Evolutionary conservation across 2,797 vertebrate species (phyloP), one percentile per base, ranked within the genome.

Genomic region (Varecia variegata): DNA sequence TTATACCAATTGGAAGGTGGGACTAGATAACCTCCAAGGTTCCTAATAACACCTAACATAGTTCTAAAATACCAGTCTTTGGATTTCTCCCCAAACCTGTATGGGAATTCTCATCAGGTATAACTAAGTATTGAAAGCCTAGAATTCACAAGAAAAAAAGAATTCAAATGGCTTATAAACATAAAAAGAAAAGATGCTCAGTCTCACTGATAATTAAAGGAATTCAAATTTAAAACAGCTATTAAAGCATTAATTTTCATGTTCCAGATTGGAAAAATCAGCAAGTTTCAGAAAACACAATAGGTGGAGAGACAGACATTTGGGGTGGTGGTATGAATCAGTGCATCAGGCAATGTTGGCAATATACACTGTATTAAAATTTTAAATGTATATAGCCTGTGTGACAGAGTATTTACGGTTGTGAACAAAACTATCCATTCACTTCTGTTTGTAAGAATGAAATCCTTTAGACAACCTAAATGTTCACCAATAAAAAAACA

Each of bases 181-280:
- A 83, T 43, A 65, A 85, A 91, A 94, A 68, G 18, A 58, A 94
- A 73, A 81, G 40, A 73, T 40, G 14, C 0, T 71, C 35, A 50
- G n/a, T 27, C 32, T 90, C 88, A 84, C 35, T 65, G 73, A 56
- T 88, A 90, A 83, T 70, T 38, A 86, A 97, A 83, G 14, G 15
- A 56, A 68, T 91, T 30, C n/a, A 88, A 81, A 94, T 84, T 68
- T 70, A 62, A 96, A 81, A 85, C 35, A 94, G 92, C 32, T 40
- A 96, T 11, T n/a, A 90, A 82, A 96, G n/a, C 38, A 84, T 71
- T 56, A 82, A 68, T 93, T 68, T 86, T 68, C 35, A 38, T 23
- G 32, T 35, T 21, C 56, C 86, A 68, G 56, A 56, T 4, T 79
- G 25, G 35, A 56, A 93, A 95, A 92, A 76, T 60, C 67, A 60